phyloP scores from a whole-genome alignment of 2,797 vertebrate genomes.

The Sebastes nivosus region DNA sequence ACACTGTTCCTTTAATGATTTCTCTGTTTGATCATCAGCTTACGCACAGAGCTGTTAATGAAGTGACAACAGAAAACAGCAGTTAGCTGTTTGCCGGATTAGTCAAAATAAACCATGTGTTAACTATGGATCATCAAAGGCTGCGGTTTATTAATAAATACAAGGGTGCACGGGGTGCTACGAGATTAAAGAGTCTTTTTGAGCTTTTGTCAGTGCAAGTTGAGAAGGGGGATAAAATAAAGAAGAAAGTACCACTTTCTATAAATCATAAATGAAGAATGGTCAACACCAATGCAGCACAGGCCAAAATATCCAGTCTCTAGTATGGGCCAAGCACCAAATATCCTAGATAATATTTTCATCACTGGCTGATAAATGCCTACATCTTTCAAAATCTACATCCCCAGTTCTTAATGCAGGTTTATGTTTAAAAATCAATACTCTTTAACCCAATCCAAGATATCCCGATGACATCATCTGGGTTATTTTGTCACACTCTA shows the following conservation, averaged over 20 bases:
- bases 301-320: neutral
- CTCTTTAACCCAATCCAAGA: neutral
- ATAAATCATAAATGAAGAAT: neutral
- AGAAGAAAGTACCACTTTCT: neutral
- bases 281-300: neutral
- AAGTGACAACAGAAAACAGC: slow-evolving; percentile 30
- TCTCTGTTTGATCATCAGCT: slow-evolving; percentile 24
- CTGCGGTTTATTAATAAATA: neutral
- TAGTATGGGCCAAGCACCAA: neutral
- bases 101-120: slow-evolving; percentile 27
- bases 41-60: slow-evolving; percentile 22
- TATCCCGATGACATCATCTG: neutral
- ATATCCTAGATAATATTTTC: neutral
- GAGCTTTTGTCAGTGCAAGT: neutral
- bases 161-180: neutral
- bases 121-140: slow-evolving; percentile 41
- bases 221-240: neutral
- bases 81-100: slow-evolving; percentile 31
- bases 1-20: slow-evolving; percentile 26
- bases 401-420: fast-evolving
- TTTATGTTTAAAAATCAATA: neutral
- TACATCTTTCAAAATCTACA: neutral
- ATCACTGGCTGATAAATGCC: neutral
- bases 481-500: neutral
- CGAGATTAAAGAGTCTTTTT: neutral